Percentiles rank a stretch among this genome's conserved stretches.
These are phyloP conservation scores for Eira barbara DNA, from an alignment of 2,113 vertebrate species.

Conservation along the genomic window DNA sequence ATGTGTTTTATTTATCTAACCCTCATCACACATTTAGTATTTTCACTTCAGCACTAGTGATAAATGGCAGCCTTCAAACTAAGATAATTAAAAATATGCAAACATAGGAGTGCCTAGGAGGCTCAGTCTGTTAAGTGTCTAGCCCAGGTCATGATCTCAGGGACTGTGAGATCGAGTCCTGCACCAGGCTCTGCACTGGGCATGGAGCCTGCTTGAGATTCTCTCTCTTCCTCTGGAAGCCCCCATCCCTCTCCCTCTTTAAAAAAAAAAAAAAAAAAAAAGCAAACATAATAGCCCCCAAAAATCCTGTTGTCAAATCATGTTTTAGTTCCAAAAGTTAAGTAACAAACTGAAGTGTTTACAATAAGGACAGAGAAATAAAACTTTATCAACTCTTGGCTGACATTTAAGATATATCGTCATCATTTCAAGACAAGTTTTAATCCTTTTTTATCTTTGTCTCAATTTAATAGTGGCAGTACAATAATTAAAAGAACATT, in stretches of 20 bases:
- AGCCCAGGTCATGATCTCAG: neutral
- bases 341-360: neutral
- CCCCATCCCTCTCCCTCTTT: neutral
- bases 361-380: neutral
- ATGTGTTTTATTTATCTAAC: neutral
- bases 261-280: neutral
- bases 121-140: neutral
- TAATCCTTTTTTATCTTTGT: neutral
- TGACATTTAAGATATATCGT: neutral
- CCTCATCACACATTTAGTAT: neutral
- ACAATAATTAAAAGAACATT: neutral
- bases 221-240: neutral
- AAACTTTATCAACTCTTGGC: neutral
- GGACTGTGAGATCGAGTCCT: neutral
- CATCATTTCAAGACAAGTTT: neutral
- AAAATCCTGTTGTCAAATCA: neutral
- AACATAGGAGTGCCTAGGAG: neutral
- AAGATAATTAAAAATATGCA: constrained; percentile 23
- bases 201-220: neutral
- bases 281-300: neutral
- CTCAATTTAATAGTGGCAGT: neutral
- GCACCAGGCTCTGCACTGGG: neutral
- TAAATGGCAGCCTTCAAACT: neutral
- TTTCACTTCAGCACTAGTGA: neutral
- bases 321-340: constrained; percentile 12